These are phyloP conservation scores for Microcebus lehilahytsara DNA, from an alignment of 2,113 vertebrate species.

Conservation along the genomic window DNA sequence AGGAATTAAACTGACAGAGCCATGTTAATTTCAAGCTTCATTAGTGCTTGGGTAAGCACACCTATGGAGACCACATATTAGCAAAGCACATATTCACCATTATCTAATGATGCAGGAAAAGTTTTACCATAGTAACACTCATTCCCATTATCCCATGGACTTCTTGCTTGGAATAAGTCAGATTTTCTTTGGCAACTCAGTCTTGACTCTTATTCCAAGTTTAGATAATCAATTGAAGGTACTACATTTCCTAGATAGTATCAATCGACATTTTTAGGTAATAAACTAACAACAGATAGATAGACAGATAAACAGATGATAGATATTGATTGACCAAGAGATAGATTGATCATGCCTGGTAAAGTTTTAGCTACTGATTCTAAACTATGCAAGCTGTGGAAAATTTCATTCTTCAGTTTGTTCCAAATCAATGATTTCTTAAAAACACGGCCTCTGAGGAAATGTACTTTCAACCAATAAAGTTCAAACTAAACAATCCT, in stretches of 20 bases:
- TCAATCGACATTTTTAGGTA: conserved; percentile 20
- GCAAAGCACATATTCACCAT: conserved; percentile 26
- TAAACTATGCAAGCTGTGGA: not conserved
- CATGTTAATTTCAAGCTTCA: conserved; percentile 51
- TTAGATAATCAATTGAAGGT: conserved; percentile 21
- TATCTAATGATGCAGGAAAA: not conserved
- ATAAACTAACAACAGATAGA: not conserved
- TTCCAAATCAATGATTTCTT: conserved; percentile 34
- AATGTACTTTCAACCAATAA: conserved; percentile 50
- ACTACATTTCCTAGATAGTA: not conserved
- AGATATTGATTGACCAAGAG: not conserved
- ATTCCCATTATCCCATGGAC: not conserved
- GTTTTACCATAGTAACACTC: not conserved
- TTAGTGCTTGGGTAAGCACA: conserved; percentile 11
- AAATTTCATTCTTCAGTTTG: conserved; percentile 37
- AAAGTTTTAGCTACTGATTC: not conserved
- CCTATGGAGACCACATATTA: not conserved
- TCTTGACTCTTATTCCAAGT: not conserved
- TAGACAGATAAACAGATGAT: not conserved
- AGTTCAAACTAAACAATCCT: conserved; percentile 48
- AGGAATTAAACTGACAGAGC: conserved; percentile 51
- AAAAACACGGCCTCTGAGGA: conserved; percentile 53
- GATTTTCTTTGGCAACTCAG: not conserved
- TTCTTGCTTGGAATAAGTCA: not conserved
- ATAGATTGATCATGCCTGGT: not conserved